phyloP scores from a whole-genome alignment of 2,113 vertebrate genomes.

The Rutilus rutilus region DNA sequence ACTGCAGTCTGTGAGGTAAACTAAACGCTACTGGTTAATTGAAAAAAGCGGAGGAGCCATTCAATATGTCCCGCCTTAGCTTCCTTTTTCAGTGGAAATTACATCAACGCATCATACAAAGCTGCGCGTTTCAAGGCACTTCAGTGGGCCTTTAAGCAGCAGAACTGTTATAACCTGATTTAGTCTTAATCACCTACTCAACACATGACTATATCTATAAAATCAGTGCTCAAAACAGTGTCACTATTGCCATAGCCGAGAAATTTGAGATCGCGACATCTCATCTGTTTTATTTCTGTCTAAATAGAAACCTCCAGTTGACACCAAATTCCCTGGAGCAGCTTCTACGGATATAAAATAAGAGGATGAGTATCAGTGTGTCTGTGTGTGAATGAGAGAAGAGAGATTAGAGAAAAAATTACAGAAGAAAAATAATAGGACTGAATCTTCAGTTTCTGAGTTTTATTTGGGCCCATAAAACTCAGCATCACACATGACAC shows the following conservation, averaged over 20 bases:
- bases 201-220: neutral
- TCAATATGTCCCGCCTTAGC: no score
- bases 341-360: constrained; percentile 8
- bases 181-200: neutral
- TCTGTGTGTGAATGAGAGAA: constrained; percentile 3
- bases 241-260: neutral
- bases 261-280: neutral
- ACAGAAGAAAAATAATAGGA: constrained; percentile 4
- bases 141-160: neutral
- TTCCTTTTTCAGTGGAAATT: no score
- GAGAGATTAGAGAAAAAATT: neutral
- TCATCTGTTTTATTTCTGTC: constrained; percentile 21
- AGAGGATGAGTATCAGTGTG: neutral
- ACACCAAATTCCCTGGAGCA: constrained; percentile 26
- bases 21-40: no score
- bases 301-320: constrained; percentile 33
- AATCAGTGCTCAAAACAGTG: neutral
- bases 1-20: no score
- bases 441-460: constrained; percentile 10
- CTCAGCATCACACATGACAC: neutral
- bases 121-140: no score
- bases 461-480: neutral
- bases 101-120: no score
- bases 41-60: no score
- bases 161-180: neutral